Evolutionary conservation across 1,140 invertebrate species (phyloP).

Genomic region (Carcinoscorpius rotundicauda): DNA sequence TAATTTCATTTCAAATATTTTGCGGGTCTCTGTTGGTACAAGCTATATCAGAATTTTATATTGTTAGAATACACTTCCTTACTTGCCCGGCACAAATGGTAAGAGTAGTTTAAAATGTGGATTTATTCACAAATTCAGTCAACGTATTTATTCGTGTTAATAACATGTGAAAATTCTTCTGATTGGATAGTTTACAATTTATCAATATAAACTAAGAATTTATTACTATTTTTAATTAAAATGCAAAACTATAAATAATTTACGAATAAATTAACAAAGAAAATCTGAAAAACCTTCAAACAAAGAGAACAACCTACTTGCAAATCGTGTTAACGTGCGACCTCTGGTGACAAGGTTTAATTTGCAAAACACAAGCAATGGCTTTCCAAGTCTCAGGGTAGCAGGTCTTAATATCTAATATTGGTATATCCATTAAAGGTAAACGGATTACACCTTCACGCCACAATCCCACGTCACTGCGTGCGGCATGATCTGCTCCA

Average conservation of each 20-base stretch:
- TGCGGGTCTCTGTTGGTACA: too few relatives aligned
- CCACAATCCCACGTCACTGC: conserved; percentile 45
- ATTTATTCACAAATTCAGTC: too few relatives aligned
- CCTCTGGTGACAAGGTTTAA: conserved; percentile 65
- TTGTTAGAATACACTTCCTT: too few relatives aligned
- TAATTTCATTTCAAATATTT: too few relatives aligned
- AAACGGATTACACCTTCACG: conserved; percentile 39
- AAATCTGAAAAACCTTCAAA: conserved; percentile 16
- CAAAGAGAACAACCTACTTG: conserved; percentile 30
- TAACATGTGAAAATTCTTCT: too few relatives aligned
- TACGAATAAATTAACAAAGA: conserved; percentile 4
- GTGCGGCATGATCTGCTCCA: conserved; percentile 49
- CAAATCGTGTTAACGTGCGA: conserved; percentile 64
- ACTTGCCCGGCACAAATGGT: too few relatives aligned
- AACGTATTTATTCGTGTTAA: too few relatives aligned
- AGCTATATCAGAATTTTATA: too few relatives aligned
- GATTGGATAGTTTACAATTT: too few relatives aligned
- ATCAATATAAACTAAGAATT: conserved; percentile 4
- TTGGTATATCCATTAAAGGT: conserved; percentile 54
- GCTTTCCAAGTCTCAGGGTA: conserved; percentile 66
- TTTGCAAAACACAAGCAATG: conserved; percentile 69
- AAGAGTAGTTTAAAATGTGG: too few relatives aligned
- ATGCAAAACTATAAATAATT: neutral
- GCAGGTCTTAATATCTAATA: conserved; percentile 62
- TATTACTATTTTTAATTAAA: neutral